Evolutionary conservation across 2,888 invertebrate genomes (phyloP), one percentile per base, ranked within the genome.

Genomic region (Salpingus planirostris): DNA sequence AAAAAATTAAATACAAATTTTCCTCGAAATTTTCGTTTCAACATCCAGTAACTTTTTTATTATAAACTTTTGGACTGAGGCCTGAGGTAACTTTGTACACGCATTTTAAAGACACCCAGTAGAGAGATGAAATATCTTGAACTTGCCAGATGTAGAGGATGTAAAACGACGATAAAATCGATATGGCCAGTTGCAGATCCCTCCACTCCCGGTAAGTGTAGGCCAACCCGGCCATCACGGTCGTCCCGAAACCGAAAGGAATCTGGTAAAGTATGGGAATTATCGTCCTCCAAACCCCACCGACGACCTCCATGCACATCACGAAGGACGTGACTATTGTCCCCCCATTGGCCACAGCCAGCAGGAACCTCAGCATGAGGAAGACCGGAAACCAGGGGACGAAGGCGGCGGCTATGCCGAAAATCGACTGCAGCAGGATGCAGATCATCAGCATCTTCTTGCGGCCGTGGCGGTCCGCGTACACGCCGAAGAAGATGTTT

Each of bases 271-370:
- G 41, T 22, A 78, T 70, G 7, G 77, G 75, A 30, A 77, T 65
- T 29, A 69, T 65, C 3, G 73, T 73, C 18, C 77, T 64, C 69
- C 73, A 77, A 57, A 69, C 69, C 21, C 75, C 74, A 31, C 74
- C 71, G 13, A 77, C 76, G 13, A 70, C 70, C 66, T 75, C 76
- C 69, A 76, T 71, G 55, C 74, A 76, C 45, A 80, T 60, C 2
- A 80, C 78, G 52, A 80, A 79, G 1, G 79, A 76, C 43, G 74
- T 73, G 11, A 77, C 72, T 40, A 73, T 69, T 14, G 76, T 70
- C 2, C 78, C 80, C 33, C 77, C 78, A 44, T 73, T 72, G 3
- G 73, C 71, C 32, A 77, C 53, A 2, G 75, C 78, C 37, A 74
- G 53, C 12, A 74, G 43, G 49, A 76, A 74, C 60, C 78, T 68